phyloP scores from a whole-genome alignment of 2,797 vertebrate species.

The Thalassophryne amazonica region DNA sequence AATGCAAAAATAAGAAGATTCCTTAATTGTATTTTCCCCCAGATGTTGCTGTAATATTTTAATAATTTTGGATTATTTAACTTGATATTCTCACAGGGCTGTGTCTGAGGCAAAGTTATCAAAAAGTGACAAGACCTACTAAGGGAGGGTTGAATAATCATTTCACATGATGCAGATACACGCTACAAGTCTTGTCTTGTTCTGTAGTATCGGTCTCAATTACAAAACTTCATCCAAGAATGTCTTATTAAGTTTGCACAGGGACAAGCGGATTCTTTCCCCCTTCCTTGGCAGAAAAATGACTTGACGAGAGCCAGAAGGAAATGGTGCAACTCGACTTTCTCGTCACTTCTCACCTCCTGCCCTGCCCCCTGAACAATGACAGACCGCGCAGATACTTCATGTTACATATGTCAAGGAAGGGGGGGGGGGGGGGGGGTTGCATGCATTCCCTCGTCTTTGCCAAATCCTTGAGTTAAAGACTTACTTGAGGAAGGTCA shows the following conservation, averaged over 20 bases:
- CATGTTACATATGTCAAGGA: conserved; percentile 49
- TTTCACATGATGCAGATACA: conserved; percentile 2
- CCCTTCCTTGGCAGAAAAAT: conserved; percentile 20
- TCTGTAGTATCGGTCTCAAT: conserved; percentile 5
- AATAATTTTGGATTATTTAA: no score
- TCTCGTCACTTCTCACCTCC: conserved; percentile 57
- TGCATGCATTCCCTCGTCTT: conserved; percentile 17
- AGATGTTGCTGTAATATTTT: no score
- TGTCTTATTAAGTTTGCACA: conserved; percentile 26
- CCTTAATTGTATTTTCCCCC: no score
- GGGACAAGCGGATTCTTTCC: conserved; percentile 10
- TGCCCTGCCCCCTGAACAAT: conserved; percentile 52
- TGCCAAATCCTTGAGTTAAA: conserved; percentile 36
- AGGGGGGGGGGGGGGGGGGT: no score
- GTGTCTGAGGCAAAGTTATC: no score
- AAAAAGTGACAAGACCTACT: not conserved
- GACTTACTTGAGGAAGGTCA: conserved; percentile 28
- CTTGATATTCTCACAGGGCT: no score
- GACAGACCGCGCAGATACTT: conserved; percentile 61
- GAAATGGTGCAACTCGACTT: conserved; percentile 63
- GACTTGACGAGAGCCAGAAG: conserved; percentile 62
- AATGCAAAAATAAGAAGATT: no score
- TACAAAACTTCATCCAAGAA: conserved; percentile 23
- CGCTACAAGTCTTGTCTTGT: conserved; percentile 27
- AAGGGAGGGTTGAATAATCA: not conserved